Evolutionary conservation across 2,113 vertebrate species (phyloP).

Genomic region (Cygnus buccinator): DNA sequence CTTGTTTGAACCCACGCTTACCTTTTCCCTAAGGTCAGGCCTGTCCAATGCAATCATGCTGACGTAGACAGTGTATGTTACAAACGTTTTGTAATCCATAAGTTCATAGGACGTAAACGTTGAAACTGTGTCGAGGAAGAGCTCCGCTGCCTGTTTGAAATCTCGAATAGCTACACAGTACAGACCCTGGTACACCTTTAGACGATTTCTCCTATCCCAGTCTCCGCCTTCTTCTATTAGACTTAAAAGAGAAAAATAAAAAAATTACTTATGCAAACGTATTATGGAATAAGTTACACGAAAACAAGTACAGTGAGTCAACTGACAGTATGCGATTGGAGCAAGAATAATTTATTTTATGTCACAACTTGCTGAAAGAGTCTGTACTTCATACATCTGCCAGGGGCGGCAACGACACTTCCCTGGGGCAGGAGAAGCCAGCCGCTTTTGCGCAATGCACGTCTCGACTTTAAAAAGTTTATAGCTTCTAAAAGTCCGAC

Average conservation of each 20-base stretch:
- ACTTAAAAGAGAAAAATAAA: constrained; percentile 70
- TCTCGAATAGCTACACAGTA: constrained; percentile 97
- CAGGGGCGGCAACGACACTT: not conserved
- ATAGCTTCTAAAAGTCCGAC: not conserved
- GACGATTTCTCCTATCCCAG: constrained; percentile 96
- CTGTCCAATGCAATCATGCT: constrained; percentile 98
- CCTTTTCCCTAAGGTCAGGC: constrained; percentile 97
- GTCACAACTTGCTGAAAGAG: not conserved
- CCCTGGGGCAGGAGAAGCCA: not conserved
- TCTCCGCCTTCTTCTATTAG: constrained; percentile 98
- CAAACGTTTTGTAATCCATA: constrained; percentile 99
- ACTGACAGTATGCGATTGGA: not conserved
- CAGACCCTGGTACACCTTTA: constrained; percentile 97
- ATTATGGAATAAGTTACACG: not conserved
- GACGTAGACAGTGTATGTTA: constrained; percentile 97
- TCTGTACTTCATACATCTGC: not conserved
- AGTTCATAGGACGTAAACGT: constrained; percentile 99
- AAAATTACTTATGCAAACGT: not conserved
- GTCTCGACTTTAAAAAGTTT: not conserved
- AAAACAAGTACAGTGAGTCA: not conserved
- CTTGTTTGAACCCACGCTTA: constrained; percentile 14
- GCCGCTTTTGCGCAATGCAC: not conserved
- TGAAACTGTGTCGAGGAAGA: constrained; percentile 97
- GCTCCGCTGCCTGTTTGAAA: constrained; percentile 97
- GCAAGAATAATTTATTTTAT: not conserved